A percentile compares a stretch with the other conserved stretches of the same genome.
Conservation (phyloP, 64 coral and sea anemone species). For the Montipora sp. region DNA sequence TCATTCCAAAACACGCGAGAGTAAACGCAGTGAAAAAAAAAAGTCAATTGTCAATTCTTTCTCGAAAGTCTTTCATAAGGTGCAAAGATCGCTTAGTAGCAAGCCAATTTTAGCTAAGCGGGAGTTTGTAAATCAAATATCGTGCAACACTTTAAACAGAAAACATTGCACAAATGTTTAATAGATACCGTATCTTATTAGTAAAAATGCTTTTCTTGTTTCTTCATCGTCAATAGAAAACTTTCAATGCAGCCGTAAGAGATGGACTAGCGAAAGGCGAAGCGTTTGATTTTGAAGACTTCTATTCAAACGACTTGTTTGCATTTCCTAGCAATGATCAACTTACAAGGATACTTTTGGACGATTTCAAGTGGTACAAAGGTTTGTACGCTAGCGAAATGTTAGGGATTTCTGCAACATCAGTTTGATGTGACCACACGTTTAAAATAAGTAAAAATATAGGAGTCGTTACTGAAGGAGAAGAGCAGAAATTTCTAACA, state of each 20-base stretch:
- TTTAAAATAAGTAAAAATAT: slow-evolving; percentile 47
- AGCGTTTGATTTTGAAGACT: too few relatives aligned
- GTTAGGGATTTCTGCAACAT: too few relatives aligned
- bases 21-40: slow-evolving; percentile 11
- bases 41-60: neutral
- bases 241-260: too few relatives aligned
- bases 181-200: neutral
- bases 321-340: too few relatives aligned
- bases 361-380: too few relatives aligned
- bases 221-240: too few relatives aligned
- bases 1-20: neutral
- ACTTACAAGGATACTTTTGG: too few relatives aligned
- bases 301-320: too few relatives aligned
- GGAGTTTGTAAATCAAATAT: neutral
- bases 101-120: neutral
- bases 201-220: neutral
- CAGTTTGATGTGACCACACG: slow-evolving; percentile 15
- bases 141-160: neutral
- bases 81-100: slow-evolving; percentile 2
- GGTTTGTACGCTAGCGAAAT: too few relatives aligned
- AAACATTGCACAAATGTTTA: neutral
- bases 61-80: neutral
- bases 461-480: neutral
- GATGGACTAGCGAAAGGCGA: too few relatives aligned
- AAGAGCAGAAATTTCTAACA: slow-evolving; percentile 6